Percentiles rank a stretch among this genome's conserved stretches.
phyloP scores from a whole-genome alignment of 2,888 invertebrate species.

The Aleiodes testaceus region DNA sequence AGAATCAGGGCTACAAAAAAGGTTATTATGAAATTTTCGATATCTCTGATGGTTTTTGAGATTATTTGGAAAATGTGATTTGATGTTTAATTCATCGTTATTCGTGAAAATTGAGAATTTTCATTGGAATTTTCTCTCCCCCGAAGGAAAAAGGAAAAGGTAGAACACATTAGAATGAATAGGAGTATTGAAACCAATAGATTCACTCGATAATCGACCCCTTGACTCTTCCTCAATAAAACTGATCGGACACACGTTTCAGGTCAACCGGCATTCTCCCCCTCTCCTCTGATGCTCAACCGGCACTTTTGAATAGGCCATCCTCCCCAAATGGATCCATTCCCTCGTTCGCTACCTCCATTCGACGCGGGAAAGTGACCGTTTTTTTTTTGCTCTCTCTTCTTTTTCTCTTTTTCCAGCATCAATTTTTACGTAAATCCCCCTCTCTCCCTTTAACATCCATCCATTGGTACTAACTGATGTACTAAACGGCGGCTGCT shows the following conservation, averaged over 20 bases:
- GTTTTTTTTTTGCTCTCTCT: neutral
- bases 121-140: neutral
- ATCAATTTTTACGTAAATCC: constrained; percentile 36
- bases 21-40: too few relatives aligned
- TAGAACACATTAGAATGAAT: constrained; percentile 3
- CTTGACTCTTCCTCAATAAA: constrained; percentile 6
- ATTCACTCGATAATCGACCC: constrained; percentile 33
- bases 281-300: constrained; percentile 11
- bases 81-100: neutral
- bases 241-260: constrained; percentile 13
- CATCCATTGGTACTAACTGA: neutral
- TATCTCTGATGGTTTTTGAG: too few relatives aligned
- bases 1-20: too few relatives aligned
- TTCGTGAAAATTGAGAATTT: neutral
- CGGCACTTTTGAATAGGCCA: constrained; percentile 23
- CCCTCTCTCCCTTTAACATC: neutral
- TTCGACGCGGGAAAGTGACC: constrained; percentile 42
- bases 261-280: constrained; percentile 13
- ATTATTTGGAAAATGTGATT: too few relatives aligned
- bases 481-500: constrained; percentile 15
- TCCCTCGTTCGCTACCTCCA: constrained; percentile 4
- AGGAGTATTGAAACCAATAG: constrained; percentile 12
- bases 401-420: constrained; percentile 7
- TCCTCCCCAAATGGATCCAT: constrained; percentile 26
- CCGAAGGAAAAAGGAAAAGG: neutral